Conservation (phyloP, 2,797 vertebrate genomes). For the Lindbergichthys nudifrons region DNA sequence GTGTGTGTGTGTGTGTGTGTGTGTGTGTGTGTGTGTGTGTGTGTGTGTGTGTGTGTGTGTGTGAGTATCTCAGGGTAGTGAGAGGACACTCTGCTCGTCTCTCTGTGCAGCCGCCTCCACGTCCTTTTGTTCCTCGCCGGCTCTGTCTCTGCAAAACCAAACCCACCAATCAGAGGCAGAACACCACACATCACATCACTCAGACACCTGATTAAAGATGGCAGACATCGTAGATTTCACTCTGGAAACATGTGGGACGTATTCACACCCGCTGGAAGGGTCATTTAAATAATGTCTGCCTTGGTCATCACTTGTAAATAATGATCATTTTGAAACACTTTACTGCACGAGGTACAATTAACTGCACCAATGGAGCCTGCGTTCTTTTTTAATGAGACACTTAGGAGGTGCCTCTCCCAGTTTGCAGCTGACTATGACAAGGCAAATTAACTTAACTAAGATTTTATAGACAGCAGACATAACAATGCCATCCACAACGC, state of each 20-base stretch:
- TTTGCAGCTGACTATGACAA: conserved; percentile 14
- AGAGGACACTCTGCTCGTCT: conserved; percentile 81
- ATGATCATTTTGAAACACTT: conserved; percentile 6
- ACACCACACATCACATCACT: conserved; percentile 3
- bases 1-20: not conserved
- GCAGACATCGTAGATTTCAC: conserved; percentile 16
- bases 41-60: not conserved
- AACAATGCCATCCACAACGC: not conserved
- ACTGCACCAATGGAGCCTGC: not conserved
- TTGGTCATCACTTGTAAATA: not conserved
- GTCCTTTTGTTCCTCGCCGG: conserved; percentile 74
- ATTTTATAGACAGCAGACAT: conserved; percentile 12
- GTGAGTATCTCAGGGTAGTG: conserved; percentile 67
- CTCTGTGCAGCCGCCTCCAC: conserved; percentile 79
- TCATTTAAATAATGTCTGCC: not conserved
- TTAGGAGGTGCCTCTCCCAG: not conserved
- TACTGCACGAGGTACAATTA: not conserved
- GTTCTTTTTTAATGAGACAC: conserved; percentile 9
- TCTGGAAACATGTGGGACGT: conserved; percentile 1
- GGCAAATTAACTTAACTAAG: conserved; percentile 19
- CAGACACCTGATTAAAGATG: not conserved
- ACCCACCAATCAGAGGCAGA: conserved; percentile 55
- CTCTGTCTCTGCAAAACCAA: conserved; percentile 66
- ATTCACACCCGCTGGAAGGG: not conserved
- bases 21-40: not conserved